These are phyloP conservation scores for Netta rufina DNA, from an alignment of 2,797 vertebrate genomes.

Conservation along the genomic window DNA sequence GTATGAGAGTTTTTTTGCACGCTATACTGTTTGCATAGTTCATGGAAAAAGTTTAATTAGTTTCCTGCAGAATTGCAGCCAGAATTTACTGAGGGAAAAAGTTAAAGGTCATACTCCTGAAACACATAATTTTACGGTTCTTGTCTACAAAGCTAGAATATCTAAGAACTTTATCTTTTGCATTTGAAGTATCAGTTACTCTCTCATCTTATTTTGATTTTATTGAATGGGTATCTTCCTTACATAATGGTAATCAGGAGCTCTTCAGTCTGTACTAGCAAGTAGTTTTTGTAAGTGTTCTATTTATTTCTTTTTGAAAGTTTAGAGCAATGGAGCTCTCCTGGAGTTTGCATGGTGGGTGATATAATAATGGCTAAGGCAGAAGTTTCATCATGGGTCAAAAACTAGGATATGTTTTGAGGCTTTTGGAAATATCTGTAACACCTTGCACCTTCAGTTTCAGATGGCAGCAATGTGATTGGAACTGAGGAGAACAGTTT, in stretches of 20 bases:
- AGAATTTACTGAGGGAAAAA: background rate
- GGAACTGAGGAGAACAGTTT: constrained; percentile 87
- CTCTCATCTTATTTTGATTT: background rate
- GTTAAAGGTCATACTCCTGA: background rate
- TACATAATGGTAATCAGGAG: background rate
- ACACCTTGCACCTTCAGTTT: constrained; percentile 50
- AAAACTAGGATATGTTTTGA: background rate
- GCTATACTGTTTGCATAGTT: background rate
- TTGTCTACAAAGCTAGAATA: background rate
- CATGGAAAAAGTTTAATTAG: background rate
- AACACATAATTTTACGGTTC: background rate
- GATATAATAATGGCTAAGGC: background rate
- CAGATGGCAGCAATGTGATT: constrained; percentile 81
- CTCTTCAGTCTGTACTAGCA: background rate
- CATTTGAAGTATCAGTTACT: background rate
- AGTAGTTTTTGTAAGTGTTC: background rate
- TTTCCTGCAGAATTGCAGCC: background rate
- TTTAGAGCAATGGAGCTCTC: background rate
- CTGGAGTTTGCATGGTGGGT: background rate
- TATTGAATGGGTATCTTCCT: background rate
- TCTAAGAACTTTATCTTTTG: background rate
- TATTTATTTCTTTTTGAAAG: background rate
- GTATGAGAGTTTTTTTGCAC: background rate
- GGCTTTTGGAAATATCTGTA: background rate
- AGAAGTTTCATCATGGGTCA: background rate